These are phyloP conservation scores for Netelia virgata DNA, from an alignment of 2,888 invertebrate species.

Conservation along the genomic window DNA sequence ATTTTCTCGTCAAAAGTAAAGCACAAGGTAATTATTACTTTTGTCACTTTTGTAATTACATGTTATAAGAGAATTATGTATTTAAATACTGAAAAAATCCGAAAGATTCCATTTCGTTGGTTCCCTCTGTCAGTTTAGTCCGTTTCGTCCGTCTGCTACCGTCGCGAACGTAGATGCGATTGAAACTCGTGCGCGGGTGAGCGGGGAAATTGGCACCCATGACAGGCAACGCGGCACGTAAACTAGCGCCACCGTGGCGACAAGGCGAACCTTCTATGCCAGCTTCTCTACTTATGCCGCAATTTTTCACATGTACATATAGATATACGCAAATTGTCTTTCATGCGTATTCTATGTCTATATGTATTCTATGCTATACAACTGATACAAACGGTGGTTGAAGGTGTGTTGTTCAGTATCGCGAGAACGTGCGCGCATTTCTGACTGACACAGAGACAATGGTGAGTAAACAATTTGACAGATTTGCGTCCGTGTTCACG, in stretches of 20 bases:
- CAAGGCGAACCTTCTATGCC: neutral
- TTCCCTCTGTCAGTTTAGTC: neutral
- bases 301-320: neutral
- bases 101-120: neutral
- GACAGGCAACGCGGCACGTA: neutral
- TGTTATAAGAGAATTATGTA: neutral
- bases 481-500: slow-evolving; percentile 25
- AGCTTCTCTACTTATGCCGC: neutral
- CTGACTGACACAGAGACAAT: slow-evolving; percentile 52
- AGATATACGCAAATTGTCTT: neutral
- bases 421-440: slow-evolving; percentile 60
- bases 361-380: neutral
- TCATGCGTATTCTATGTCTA: neutral
- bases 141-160: neutral
- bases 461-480: slow-evolving; percentile 64
- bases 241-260: slow-evolving; percentile 22
- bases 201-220: neutral
- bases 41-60: no score
- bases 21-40: no score
- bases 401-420: slow-evolving; percentile 37
- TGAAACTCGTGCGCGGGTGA: neutral
- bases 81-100: neutral
- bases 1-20: no score
- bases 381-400: neutral
- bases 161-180: neutral